phyloP scores from a whole-genome alignment of 2,888 invertebrate genomes.

The Ectemnius continuus region DNA sequence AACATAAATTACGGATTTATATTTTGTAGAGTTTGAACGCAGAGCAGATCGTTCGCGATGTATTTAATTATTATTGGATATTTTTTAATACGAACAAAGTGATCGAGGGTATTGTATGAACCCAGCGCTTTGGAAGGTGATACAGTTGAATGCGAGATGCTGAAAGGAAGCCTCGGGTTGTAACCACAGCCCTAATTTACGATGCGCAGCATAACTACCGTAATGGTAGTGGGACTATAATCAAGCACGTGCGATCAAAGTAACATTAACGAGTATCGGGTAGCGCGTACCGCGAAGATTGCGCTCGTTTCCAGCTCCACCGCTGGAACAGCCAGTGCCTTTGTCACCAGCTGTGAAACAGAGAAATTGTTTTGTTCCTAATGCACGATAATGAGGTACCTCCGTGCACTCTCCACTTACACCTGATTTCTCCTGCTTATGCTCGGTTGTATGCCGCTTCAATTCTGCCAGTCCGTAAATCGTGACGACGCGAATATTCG shows the following conservation, averaged over 20 bases:
- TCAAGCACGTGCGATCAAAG: conserved; percentile 26
- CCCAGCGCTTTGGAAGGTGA: too few species aligned
- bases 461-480: too few species aligned
- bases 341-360: conserved; percentile 12
- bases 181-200: conserved; percentile 1
- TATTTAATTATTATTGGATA: too few species aligned
- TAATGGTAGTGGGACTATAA: conserved; percentile 9
- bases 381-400: conserved; percentile 12
- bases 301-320: not conserved
- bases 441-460: too few species aligned
- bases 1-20: too few species aligned
- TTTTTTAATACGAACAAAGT: too few species aligned
- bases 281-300: conserved; percentile 24
- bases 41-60: too few species aligned
- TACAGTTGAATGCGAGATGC: too few species aligned
- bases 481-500: too few species aligned
- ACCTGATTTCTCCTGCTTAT: not conserved
- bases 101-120: too few species aligned
- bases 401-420: not conserved
- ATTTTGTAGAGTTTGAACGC: too few species aligned
- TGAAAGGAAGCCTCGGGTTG: too few species aligned
- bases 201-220: not conserved
- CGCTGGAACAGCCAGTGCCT: conserved; percentile 12
- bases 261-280: conserved; percentile 31
- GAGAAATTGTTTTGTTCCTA: conserved; percentile 37